phyloP scores from a whole-genome alignment of 2,888 invertebrate genomes.

The Ferrisia virgata region DNA sequence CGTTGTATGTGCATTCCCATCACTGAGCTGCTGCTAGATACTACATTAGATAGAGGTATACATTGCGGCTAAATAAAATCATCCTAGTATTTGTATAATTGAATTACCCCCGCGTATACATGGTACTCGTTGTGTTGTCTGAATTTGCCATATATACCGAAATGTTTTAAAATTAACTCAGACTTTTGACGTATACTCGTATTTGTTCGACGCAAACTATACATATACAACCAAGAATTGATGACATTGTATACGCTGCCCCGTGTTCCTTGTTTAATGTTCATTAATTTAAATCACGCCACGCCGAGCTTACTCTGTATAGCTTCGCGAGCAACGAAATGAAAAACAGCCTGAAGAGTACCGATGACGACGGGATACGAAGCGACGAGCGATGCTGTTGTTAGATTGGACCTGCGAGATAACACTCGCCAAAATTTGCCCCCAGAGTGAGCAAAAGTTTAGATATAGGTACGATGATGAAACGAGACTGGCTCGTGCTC shows the following conservation, averaged over 20 bases:
- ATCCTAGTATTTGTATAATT: constrained; percentile 1
- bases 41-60: neutral
- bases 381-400: too few species aligned
- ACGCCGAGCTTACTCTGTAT: neutral
- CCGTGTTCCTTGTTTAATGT: neutral
- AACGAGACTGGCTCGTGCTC: too few species aligned
- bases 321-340: neutral
- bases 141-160: neutral
- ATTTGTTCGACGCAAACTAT: neutral
- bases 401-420: too few species aligned
- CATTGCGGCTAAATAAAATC: neutral
- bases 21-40: too few species aligned
- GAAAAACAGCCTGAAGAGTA: neutral
- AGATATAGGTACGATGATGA: too few species aligned
- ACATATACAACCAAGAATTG: neutral
- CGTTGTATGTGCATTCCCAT: too few species aligned
- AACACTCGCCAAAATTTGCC: too few species aligned
- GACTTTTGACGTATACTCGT: neutral
- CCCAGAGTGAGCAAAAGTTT: too few species aligned
- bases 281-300: constrained; percentile 1
- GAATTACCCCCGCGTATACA: neutral
- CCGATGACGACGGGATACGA: too few species aligned
- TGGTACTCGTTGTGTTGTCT: neutral
- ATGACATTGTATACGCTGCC: neutral
- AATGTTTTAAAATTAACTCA: constrained; percentile 6